Conservation (phyloP, 2,113 vertebrate species). For the Tyto alba region DNA sequence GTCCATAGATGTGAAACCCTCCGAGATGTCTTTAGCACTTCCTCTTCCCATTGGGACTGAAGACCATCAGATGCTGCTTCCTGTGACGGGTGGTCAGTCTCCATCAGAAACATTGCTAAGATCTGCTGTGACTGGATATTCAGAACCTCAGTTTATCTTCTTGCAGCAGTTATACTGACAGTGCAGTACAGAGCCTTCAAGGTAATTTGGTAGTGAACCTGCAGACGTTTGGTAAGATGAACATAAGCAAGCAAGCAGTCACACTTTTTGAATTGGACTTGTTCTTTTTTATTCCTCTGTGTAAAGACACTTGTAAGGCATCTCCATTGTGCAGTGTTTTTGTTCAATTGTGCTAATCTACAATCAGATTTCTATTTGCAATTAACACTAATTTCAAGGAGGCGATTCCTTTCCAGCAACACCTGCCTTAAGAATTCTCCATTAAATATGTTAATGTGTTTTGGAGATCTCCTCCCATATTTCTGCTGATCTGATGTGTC, state of each 20-base stretch:
- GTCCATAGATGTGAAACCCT: constrained; percentile 75
- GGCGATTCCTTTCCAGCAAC: not conserved
- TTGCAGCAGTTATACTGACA: constrained; percentile 81
- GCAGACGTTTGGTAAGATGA: constrained; percentile 32
- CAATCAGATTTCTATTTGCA: not conserved
- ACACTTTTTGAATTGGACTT: not conserved
- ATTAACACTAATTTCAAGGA: constrained; percentile 11
- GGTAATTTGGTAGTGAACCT: not conserved
- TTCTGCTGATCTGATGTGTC: not conserved
- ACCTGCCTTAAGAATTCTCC: constrained; percentile 55
- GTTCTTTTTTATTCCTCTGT: not conserved
- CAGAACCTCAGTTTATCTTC: constrained; percentile 82
- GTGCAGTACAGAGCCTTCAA: not conserved
- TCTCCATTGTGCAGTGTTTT: constrained; percentile 28
- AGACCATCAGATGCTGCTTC: constrained; percentile 78
- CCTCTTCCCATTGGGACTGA: constrained; percentile 76
- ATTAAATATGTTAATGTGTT: not conserved
- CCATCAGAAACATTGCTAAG: constrained; percentile 74
- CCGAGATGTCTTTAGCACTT: constrained; percentile 74
- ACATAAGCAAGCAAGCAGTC: not conserved
- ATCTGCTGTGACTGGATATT: constrained; percentile 72
- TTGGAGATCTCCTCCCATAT: not conserved
- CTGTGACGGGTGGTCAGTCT: constrained; percentile 70
- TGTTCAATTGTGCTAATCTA: not conserved
- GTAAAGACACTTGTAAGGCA: constrained; percentile 37